Evolutionary conservation across 2,888 invertebrate genomes (phyloP).

Genomic region (Drosophila suboccidentalis): DNA sequence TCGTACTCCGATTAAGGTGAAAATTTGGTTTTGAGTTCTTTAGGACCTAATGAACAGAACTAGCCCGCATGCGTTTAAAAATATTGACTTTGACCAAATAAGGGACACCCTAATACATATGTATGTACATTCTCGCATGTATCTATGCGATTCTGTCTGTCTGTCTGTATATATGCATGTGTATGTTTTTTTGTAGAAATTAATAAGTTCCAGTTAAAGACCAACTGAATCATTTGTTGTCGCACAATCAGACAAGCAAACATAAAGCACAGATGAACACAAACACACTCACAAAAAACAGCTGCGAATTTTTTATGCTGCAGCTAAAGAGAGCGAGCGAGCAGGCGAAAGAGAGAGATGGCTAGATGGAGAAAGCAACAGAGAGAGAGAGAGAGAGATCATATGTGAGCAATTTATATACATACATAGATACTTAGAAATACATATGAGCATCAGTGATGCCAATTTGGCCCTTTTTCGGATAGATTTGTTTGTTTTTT

Average conservation of each 20-base stretch:
- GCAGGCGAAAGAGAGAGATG: background rate
- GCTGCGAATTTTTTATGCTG: conserved; percentile 11
- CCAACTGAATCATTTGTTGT: conserved; percentile 70
- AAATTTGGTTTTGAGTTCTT: too few relatives aligned
- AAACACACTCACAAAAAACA: conserved; percentile 20
- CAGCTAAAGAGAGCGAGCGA: background rate
- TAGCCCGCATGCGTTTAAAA: too few relatives aligned
- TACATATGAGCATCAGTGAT: background rate
- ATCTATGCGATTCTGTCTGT: background rate
- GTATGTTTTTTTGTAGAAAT: conserved; percentile 56
- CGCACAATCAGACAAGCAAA: conserved; percentile 65
- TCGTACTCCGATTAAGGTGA: too few relatives aligned
- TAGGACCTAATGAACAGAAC: too few relatives aligned
- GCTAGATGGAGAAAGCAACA: background rate
- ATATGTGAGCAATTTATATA: background rate
- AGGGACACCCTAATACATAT: too few relatives aligned
- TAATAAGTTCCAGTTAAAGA: conserved; percentile 71
- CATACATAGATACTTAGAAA: conserved; percentile 1
- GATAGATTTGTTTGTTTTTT: too few relatives aligned
- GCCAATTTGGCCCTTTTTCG: too few relatives aligned
- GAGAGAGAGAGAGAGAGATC: too few relatives aligned
- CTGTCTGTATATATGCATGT: background rate
- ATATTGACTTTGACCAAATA: too few relatives aligned
- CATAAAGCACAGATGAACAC: conserved; percentile 44
- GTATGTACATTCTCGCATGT: background rate